A percentile compares a stretch with the other conserved stretches of the same genome.
Conservation (phyloP, 2,113 vertebrate genomes). For the Aix galericulata region DNA sequence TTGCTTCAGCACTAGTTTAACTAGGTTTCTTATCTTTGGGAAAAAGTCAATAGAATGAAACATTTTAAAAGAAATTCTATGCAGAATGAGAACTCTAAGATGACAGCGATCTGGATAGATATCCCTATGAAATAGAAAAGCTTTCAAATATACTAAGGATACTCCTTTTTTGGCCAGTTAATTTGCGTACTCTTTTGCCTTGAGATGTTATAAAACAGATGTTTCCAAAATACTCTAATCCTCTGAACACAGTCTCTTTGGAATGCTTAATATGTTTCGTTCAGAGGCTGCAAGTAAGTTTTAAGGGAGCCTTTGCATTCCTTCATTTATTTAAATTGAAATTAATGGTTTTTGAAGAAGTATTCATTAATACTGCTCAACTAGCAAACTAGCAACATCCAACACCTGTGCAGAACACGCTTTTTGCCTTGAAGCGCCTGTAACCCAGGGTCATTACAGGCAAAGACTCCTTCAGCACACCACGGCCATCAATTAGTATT, state of each 20-base stretch:
- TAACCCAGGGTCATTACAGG: background rate
- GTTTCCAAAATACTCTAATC: background rate
- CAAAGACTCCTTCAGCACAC: background rate
- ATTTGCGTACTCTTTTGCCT: background rate
- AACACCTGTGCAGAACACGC: background rate
- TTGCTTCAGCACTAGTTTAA: background rate
- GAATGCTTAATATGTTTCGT: background rate
- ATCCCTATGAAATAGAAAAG: background rate
- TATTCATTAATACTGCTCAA: rapidly evolving
- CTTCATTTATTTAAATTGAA: background rate
- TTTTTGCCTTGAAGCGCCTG: background rate
- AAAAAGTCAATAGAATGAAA: background rate
- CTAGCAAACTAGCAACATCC: rapidly evolving
- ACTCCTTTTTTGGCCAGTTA: background rate
- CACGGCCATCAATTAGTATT: background rate
- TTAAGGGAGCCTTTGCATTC: background rate
- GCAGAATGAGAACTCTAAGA: background rate
- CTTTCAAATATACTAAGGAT: background rate
- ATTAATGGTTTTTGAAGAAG: rapidly evolving
- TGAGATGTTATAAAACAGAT: background rate
- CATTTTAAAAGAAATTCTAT: background rate
- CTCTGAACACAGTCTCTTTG: background rate
- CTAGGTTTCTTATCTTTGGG: background rate
- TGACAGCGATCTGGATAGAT: background rate
- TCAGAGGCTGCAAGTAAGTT: no score